These are phyloP conservation scores for Fringilla coelebs DNA, from an alignment of 2,797 vertebrate species.

Conservation along the genomic window DNA sequence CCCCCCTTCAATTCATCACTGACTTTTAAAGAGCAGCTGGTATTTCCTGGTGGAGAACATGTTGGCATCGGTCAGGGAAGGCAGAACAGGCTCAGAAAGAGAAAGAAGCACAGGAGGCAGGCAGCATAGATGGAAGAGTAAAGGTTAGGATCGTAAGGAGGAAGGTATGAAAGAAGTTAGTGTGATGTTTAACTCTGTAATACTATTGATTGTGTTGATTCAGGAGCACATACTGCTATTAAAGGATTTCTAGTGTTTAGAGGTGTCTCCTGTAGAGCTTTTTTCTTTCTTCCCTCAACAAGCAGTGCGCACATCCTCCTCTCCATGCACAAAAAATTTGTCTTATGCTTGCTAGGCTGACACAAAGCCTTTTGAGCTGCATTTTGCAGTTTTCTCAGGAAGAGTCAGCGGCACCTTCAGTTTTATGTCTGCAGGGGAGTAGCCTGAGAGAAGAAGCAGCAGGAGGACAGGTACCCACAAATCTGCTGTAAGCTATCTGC, in stretches of 20 bases:
- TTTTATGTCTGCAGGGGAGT: background rate
- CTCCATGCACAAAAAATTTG: background rate
- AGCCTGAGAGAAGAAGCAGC: background rate
- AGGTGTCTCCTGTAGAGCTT: background rate
- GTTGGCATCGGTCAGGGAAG: background rate
- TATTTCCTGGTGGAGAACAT: background rate
- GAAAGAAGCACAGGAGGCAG: background rate
- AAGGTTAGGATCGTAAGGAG: background rate
- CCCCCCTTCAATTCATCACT: fast-evolving
- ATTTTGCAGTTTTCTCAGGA: background rate
- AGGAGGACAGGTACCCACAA: background rate
- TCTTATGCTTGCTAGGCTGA: background rate
- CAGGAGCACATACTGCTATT: background rate
- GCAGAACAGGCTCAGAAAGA: background rate
- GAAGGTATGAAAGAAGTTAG: background rate
- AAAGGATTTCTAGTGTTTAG: background rate
- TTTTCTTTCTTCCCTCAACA: background rate
- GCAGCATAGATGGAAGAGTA: background rate
- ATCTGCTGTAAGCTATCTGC: background rate
- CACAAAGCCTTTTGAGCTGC: background rate
- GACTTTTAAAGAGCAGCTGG: background rate
- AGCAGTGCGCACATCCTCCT: background rate
- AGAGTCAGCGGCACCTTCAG: background rate
- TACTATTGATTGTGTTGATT: background rate
- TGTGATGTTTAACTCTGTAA: slow-evolving; percentile 8